Evolutionary conservation across 2,888 invertebrate genomes (phyloP).

Genomic region (Halictus quadricinctus): DNA sequence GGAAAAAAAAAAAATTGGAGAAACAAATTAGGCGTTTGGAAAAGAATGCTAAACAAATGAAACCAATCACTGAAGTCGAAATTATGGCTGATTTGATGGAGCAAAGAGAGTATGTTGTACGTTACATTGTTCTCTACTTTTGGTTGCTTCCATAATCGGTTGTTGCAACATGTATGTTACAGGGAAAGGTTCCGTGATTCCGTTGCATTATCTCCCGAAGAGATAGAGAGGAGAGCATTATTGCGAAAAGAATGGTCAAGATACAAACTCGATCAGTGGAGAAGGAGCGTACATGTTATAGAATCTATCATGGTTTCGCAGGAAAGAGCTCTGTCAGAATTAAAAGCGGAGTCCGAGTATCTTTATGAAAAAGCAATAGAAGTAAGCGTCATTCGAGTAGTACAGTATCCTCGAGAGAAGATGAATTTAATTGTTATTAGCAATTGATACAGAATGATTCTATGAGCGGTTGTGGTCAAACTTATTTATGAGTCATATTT

Average conservation of each 20-base stretch:
- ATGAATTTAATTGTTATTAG: neutral
- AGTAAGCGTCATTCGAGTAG: conserved; percentile 82
- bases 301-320: conserved; percentile 88
- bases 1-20: conserved; percentile 91
- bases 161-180: conserved; percentile 49
- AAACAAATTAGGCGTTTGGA: conserved; percentile 93
- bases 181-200: conserved; percentile 84
- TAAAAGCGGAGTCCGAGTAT: conserved; percentile 92
- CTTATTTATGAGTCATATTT: conserved; percentile 28
- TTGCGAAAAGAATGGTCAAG: conserved; percentile 90
- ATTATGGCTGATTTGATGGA: conserved; percentile 87
- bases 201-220: conserved; percentile 84
- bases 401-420: neutral
- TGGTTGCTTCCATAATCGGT: neutral
- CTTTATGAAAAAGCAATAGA: conserved; percentile 93
- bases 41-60: conserved; percentile 91
- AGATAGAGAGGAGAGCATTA: conserved; percentile 86
- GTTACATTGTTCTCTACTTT: neutral
- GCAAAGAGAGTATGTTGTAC: conserved; percentile 84
- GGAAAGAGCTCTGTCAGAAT: conserved; percentile 90
- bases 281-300: conserved; percentile 87
- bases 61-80: conserved; percentile 95
- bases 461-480: neutral
- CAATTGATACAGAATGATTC: neutral
- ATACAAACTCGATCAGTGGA: conserved; percentile 87